These are phyloP conservation scores for Branchinecta sandiegonensis DNA, from an alignment of 2,888 invertebrate species.

Conservation along the genomic window DNA sequence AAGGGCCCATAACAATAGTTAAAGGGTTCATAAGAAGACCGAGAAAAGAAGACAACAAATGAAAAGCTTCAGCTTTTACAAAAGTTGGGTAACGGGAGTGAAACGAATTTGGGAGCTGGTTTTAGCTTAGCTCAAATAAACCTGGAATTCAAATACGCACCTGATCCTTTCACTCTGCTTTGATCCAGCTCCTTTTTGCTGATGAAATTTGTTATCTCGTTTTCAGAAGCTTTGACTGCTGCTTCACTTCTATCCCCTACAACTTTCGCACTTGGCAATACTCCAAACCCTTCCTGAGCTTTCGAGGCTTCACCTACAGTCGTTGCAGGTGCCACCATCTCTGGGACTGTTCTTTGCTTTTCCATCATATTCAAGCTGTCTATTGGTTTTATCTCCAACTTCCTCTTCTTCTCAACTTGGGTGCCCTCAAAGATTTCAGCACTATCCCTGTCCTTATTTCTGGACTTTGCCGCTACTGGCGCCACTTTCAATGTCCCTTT, in stretches of 20 bases:
- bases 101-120: no score
- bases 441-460: neutral
- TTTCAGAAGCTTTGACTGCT: slow-evolving; percentile 49
- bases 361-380: neutral
- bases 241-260: slow-evolving; percentile 35
- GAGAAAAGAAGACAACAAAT: no score
- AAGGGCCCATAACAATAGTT: no score
- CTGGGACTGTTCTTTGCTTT: neutral
- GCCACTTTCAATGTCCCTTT: slow-evolving; percentile 11
- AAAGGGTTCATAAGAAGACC: no score
- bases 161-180: slow-evolving; percentile 50
- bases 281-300: slow-evolving; percentile 30
- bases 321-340: neutral
- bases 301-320: neutral
- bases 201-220: slow-evolving; percentile 28
- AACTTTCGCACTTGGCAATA: slow-evolving; percentile 55
- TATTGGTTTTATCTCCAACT: slow-evolving; percentile 22
- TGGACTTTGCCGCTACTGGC: slow-evolving; percentile 7
- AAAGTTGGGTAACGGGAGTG: no score
- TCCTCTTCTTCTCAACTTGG: slow-evolving; percentile 29
- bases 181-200: slow-evolving; percentile 35
- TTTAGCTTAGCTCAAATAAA: no score
- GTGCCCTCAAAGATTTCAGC: slow-evolving; percentile 25
- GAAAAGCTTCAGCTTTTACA: no score
- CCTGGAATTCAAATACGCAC: no score